Evolutionary conservation across 2,797 vertebrate species (phyloP), one percentile per base, ranked within the genome.

Genomic region (Lepidocolaptes lacrymiger): DNA sequence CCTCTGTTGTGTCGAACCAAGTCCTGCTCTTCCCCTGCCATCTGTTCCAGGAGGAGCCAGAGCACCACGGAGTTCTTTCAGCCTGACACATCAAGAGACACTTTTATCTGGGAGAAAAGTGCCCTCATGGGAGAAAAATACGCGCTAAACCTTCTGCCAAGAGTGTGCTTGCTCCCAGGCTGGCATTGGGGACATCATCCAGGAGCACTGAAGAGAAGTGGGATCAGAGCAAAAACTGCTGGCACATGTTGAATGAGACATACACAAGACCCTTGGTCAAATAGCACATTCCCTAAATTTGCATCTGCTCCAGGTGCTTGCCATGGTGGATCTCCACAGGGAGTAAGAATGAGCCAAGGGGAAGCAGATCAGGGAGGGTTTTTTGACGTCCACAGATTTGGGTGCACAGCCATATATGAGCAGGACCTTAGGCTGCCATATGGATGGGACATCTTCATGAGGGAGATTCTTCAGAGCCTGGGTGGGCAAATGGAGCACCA

Each of bases 141-240:
- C 23, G 56, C 82, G 80, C 79, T 62, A 91, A 94, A 36, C 92
- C 81, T 89, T 94, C 72, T 88, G 92, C 84, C 89, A 54, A 80
- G 88, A 41, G 44, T 63, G 18, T 66, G 61, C 63, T 93, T 84
- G 41, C 55, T 86, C 73, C 59, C 30, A 56, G 3, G 7, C 64
- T 92, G 75, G 56, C 89, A 89, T 26, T 1, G 0, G 1, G 7
- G 56, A 49, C 27, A 61, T 27, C 28, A 30, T 49, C 89, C 61
- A 66, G 59, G 22, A 80, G 55, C 1, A 0, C 59, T 79, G 81
- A 89, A 90, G 80, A 76, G 63, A 87, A 77, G 36, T 37, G 24
- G 52, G 68, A 88, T 87, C 91, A 92, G 56, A 64, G 28, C 49
- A 39, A 58, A 55, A 96, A 66, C 37, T 62, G 73, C 72, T 92